Percentiles rank a stretch among this genome's conserved stretches.
phyloP scores from a whole-genome alignment of 2,797 vertebrate genomes.

The Allobates femoralis region DNA sequence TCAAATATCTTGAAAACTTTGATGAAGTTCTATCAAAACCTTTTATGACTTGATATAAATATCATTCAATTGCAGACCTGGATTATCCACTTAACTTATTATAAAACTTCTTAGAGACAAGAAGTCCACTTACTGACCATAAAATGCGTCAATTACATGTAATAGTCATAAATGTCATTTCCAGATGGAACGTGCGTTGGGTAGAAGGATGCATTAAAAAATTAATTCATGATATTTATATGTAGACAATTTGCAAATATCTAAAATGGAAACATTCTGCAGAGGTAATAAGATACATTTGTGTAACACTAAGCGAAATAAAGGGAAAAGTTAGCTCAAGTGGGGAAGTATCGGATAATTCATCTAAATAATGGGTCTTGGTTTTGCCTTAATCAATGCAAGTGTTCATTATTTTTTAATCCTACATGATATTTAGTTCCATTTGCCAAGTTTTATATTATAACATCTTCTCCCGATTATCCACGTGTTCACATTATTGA shows the following conservation, averaged over 20 bases:
- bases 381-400: conserved; percentile 10
- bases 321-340: neutral
- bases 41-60: neutral
- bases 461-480: too few relatives aligned
- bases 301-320: neutral
- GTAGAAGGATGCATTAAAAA: neutral
- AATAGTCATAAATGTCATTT: neutral
- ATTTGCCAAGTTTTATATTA: neutral
- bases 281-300: neutral
- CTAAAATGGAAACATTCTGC: neutral
- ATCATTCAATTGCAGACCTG: neutral
- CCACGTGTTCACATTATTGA: neutral
- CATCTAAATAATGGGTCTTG: neutral
- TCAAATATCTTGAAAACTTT: neutral
- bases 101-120: neutral
- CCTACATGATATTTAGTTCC: neutral
- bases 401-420: neutral
- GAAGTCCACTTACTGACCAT: neutral
- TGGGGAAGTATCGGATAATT: neutral
- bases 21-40: neutral
- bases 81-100: neutral
- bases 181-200: neutral
- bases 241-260: too few relatives aligned
- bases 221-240: too few relatives aligned
- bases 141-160: neutral